Evolutionary conservation across 2,888 invertebrate species (phyloP).

Genomic region (Embidobia sp.): DNA sequence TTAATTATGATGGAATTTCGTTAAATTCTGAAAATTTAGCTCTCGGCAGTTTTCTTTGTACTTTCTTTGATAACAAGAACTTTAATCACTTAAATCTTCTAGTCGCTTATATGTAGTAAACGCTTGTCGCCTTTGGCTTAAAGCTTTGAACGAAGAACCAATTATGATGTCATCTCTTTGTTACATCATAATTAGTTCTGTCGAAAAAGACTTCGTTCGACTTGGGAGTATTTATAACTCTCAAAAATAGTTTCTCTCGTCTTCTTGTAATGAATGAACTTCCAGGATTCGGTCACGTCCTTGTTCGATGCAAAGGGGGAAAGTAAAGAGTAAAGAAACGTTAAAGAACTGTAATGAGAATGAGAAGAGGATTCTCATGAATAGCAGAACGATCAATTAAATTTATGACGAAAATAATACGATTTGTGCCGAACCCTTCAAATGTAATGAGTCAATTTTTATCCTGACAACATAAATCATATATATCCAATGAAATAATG

Average conservation of each 20-base stretch:
- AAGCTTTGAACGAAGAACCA: slow-evolving; percentile 63
- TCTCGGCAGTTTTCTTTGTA: slow-evolving; percentile 54
- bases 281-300: slow-evolving; percentile 21
- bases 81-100: slow-evolving; percentile 62
- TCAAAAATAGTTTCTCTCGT: slow-evolving; percentile 30
- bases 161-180: slow-evolving; percentile 64
- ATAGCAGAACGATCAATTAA: slow-evolving; percentile 51
- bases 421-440: slow-evolving; percentile 28
- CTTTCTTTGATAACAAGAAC: slow-evolving; percentile 56
- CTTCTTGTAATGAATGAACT: background rate
- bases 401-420: slow-evolving; percentile 41
- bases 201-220: slow-evolving; percentile 43
- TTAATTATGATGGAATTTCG: slow-evolving; percentile 46
- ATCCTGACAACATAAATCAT: slow-evolving; percentile 34
- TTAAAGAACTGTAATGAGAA: background rate
- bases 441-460: slow-evolving; percentile 52
- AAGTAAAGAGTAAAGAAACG: background rate
- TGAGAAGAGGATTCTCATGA: slow-evolving; percentile 12
- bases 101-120: slow-evolving; percentile 57
- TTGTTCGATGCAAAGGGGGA: slow-evolving; percentile 7
- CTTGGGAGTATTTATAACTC: slow-evolving; percentile 48
- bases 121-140: slow-evolving; percentile 58
- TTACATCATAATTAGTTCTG: slow-evolving; percentile 59
- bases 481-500: slow-evolving; percentile 45
- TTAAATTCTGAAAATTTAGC: slow-evolving; percentile 41